These are phyloP conservation scores for Meles meles DNA, from an alignment of 2,113 vertebrate genomes.

Conservation along the genomic window DNA sequence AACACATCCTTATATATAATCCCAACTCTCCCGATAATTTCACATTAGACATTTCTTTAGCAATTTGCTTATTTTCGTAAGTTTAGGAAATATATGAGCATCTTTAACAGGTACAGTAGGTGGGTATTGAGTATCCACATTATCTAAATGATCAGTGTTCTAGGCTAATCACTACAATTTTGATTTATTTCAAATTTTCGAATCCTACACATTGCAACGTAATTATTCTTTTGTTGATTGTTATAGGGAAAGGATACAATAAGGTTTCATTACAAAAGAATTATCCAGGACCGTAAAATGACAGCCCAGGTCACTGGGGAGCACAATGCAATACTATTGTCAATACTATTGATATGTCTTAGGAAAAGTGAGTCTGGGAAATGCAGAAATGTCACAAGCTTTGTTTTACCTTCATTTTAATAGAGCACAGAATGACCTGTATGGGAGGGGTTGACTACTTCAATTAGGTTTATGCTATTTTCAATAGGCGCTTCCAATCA, in stretches of 20 bases:
- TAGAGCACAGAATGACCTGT: constrained; percentile 61
- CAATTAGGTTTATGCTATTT: constrained; percentile 74
- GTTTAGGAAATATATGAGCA: constrained; percentile 7
- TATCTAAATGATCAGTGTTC: background rate
- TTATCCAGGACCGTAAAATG: constrained; percentile 47
- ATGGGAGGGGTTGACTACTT: constrained; percentile 68
- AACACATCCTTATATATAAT: constrained; percentile 17
- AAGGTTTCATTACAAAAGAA: constrained; percentile 71
- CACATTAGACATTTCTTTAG: background rate
- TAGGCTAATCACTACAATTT: background rate
- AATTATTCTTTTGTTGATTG: constrained; percentile 41
- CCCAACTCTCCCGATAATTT: background rate
- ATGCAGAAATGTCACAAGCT: constrained; percentile 71
- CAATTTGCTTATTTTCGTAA: constrained; percentile 39
- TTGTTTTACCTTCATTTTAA: constrained; percentile 73
- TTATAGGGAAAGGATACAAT: constrained; percentile 53
- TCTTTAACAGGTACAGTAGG: background rate
- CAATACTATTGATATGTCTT: constrained; percentile 73
- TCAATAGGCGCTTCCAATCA: constrained; percentile 68
- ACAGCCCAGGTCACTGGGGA: constrained; percentile 50
- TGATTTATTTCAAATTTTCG: constrained; percentile 39
- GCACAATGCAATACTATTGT: constrained; percentile 57
- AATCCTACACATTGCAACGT: constrained; percentile 2
- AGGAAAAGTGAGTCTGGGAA: constrained; percentile 71
- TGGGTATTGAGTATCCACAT: background rate